These are phyloP conservation scores for Mylabris phalerata DNA, from an alignment of 1,140 invertebrate species.

Conservation along the genomic window DNA sequence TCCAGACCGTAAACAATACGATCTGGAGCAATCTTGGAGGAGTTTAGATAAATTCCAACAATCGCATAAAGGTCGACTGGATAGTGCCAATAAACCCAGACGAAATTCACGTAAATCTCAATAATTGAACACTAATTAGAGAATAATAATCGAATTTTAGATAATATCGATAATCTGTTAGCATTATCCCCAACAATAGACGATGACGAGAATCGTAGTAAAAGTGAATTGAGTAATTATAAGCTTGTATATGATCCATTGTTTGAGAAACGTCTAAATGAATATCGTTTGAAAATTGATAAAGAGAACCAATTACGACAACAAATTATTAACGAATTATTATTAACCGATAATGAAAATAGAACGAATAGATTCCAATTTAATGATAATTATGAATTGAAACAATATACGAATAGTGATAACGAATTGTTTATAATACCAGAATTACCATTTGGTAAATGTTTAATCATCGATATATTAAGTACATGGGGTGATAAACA, in stretches of 20 bases:
- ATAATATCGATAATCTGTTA: conserved; percentile 6
- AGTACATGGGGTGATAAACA: conserved; percentile 79
- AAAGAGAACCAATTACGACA: conserved; percentile 33
- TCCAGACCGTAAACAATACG: conserved; percentile 16
- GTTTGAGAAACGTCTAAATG: conserved; percentile 22
- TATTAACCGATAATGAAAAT: conserved; percentile 31
- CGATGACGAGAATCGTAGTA: conserved; percentile 16
- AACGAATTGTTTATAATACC: conserved; percentile 50
- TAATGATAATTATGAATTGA: background rate
- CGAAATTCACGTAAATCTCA: conserved; percentile 5
- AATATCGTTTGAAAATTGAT: conserved; percentile 31
- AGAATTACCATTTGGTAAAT: conserved; percentile 61
- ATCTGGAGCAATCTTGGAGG: conserved; percentile 34
- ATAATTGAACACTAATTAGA: conserved; percentile 1
- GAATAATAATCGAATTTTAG: conserved; percentile 1
- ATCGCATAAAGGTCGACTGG: conserved; percentile 32
- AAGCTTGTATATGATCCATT: conserved; percentile 22
- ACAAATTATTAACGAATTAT: conserved; percentile 35
- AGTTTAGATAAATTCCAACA: conserved; percentile 32
- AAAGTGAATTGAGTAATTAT: conserved; percentile 34
- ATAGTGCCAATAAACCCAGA: conserved; percentile 26
- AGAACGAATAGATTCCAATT: conserved; percentile 18
- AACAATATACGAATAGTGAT: background rate
- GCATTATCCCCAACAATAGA: conserved; percentile 8
- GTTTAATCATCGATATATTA: conserved; percentile 62